A percentile compares a stretch with the other conserved stretches of the same genome.
Conservation (phyloP, 2,113 vertebrate genomes). For the Chunga burmeisteri region DNA sequence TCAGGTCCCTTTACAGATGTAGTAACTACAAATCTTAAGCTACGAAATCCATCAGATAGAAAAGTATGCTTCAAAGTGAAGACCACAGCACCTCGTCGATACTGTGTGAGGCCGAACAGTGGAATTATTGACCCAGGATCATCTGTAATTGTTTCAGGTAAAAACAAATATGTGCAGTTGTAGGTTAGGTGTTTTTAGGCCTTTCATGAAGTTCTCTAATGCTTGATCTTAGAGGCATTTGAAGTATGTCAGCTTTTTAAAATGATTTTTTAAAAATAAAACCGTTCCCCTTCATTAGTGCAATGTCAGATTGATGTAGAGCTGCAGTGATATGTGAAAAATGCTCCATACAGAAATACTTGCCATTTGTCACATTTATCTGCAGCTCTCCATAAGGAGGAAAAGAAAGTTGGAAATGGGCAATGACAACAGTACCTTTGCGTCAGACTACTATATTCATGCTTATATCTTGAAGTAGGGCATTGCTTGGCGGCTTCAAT, state of each 20-base stretch:
- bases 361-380: not conserved
- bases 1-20: slow-evolving; percentile 98
- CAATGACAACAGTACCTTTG: not conserved
- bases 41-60: slow-evolving; percentile 94
- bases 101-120: slow-evolving; percentile 98
- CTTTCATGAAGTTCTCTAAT: not conserved
- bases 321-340: not conserved
- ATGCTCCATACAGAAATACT: not conserved
- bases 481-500: not conserved
- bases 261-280: not conserved
- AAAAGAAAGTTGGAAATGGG: not conserved
- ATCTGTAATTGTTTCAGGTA: slow-evolving; percentile 90
- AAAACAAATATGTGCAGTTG: not conserved
- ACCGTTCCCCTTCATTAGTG: not conserved
- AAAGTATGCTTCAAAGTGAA: slow-evolving; percentile 99
- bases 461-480: not conserved
- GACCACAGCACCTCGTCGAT: slow-evolving; percentile 96
- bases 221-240: not conserved
- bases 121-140: slow-evolving; percentile 91
- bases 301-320: not conserved
- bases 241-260: not conserved
- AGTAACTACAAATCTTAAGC: slow-evolving; percentile 95
- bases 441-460: not conserved
- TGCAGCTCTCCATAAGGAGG: not conserved
- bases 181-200: not conserved